phyloP scores from a whole-genome alignment of 2,888 invertebrate species.

The Orthosia gracilis region DNA sequence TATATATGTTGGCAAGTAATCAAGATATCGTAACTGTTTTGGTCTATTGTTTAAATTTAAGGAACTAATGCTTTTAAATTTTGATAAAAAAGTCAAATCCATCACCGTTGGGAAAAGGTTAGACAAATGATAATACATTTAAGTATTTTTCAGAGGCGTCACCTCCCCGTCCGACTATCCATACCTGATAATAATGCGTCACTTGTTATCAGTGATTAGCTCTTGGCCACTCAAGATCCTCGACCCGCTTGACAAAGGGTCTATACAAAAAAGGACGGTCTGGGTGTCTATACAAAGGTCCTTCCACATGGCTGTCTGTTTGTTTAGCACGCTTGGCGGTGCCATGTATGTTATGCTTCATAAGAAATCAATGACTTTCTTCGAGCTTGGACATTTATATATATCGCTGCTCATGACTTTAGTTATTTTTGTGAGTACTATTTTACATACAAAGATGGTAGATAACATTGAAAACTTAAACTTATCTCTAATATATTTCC shows the following conservation, averaged over 20 bases:
- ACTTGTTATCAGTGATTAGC: constrained; percentile 24
- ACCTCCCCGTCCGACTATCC: constrained; percentile 9
- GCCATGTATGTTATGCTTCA: not conserved
- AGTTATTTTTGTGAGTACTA: constrained; percentile 30
- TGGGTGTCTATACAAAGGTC: constrained; percentile 22
- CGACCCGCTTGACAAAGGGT: not conserved
- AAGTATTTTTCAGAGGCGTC: constrained; percentile 16
- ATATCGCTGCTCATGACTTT: constrained; percentile 9
- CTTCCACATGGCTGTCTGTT: not conserved
- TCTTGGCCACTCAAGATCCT: constrained; percentile 24
- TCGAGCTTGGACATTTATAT: constrained; percentile 39
- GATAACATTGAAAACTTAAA: too few species aligned
- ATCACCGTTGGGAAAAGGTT: too few species aligned
- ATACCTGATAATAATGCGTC: constrained; percentile 22
- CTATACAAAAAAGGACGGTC: constrained; percentile 10
- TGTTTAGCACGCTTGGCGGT: not conserved
- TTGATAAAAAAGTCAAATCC: too few species aligned
- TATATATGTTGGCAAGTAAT: too few species aligned
- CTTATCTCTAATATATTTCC: too few species aligned
- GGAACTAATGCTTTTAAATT: too few species aligned
- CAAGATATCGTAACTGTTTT: too few species aligned
- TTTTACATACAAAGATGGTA: too few species aligned
- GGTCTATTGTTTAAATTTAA: too few species aligned
- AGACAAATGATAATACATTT: not conserved
- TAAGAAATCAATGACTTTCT: constrained; percentile 22